Base-by-base conservation (phyloP, 2,797 vertebrate species). In the Centroberyx gerrardi region DNA sequence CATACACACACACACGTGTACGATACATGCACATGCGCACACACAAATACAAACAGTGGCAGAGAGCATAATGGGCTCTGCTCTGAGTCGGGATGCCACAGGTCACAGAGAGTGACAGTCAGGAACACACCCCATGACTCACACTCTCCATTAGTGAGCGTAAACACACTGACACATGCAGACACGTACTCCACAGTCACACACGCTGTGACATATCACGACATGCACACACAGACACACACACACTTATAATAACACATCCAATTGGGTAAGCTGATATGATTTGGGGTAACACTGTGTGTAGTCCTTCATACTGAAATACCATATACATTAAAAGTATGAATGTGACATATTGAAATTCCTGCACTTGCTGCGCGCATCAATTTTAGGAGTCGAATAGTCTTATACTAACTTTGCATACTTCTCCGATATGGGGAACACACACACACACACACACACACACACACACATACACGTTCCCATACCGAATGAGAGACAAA, bases 341-440 rank as follows among this genome's bases (percentile, higher is more conserved):
- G 72, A 76, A 84, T 86, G 72, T 79, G 61, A 87, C 88, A 87
- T 74, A 88, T 68, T 80, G 62, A 80, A 87, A 90, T 82, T 17
- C 51, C 64, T 59, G 14, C 36, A 44, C 86, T 80, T 52, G 78
- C 85, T 78, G 81, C 68, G 74, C 53, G 62, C 70, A 38, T 66
- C 78, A 42, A 52, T 78, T 81, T 76, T 73, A 70, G 60, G 52
- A 62, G 56, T 54, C 55, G 72, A 74, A 72, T 29, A 44, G 51
- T 44, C 70, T 87, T 85, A 76, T 78, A 89, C 78, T 86, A 81
- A 88, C 85, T 90, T 78, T 88, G 79, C 83, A 62, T 83, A 83
- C 83, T 68, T 56, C 69, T 78, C 38, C 64, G 61, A 56, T 81
- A 82, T 74, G 80, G 44, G 61, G 78, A 74, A 65, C 83, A 83